phyloP scores from a whole-genome alignment of 2,113 vertebrate species.

The Apteryx owenii region DNA sequence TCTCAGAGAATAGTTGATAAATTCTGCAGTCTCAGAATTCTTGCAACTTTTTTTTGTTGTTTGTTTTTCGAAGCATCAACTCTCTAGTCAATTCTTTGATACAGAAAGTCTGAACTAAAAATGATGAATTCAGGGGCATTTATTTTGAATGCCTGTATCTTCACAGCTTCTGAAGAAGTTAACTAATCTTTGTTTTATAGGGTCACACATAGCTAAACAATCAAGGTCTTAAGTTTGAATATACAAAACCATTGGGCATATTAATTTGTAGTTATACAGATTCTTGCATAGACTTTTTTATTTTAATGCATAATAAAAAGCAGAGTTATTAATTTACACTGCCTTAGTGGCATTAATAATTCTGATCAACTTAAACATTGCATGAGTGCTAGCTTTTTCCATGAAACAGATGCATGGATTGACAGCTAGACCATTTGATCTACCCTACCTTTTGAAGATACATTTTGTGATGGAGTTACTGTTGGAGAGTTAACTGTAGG shows the following conservation, averaged over 20 bases:
- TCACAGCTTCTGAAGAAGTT: not conserved
- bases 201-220: not conserved
- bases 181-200: not conserved
- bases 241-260: not conserved
- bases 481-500: slow-evolving; percentile 27
- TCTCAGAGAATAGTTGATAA: not conserved
- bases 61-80: not conserved
- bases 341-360: not conserved
- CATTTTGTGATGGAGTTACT: slow-evolving; percentile 3
- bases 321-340: not conserved
- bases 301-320: not conserved
- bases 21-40: not conserved
- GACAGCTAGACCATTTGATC: not conserved
- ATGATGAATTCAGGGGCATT: not conserved
- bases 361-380: not conserved
- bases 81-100: not conserved
- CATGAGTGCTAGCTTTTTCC: not conserved
- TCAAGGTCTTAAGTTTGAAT: not conserved
- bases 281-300: not conserved
- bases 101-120: not conserved
- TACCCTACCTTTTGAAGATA: slow-evolving; percentile 42
- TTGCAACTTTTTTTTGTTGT: not conserved
- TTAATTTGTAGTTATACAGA: not conserved
- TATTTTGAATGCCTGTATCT: not conserved
- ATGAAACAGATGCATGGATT: not conserved